Conservation (phyloP, 2,888 invertebrate genomes). For the Drosophila paranaensis region DNA sequence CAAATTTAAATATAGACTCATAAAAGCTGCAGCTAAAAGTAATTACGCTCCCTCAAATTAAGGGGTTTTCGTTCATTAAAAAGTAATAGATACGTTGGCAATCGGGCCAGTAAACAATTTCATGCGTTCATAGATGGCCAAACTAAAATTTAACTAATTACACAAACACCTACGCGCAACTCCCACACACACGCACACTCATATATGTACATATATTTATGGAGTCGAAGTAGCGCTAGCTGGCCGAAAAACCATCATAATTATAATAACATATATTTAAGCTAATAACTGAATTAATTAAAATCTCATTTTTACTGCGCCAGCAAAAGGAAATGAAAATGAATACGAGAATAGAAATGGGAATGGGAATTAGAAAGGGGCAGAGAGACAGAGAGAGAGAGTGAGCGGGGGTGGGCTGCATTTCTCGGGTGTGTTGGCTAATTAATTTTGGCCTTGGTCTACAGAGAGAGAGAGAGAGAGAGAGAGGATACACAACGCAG, state of each 20-base stretch:
- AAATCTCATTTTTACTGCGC: slow-evolving; percentile 71
- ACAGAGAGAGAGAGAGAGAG: slow-evolving; percentile 7
- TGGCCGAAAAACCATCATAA: slow-evolving; percentile 42
- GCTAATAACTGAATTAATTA: slow-evolving; percentile 80
- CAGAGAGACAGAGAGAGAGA: slow-evolving; percentile 2
- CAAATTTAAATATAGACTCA: slow-evolving; percentile 16
- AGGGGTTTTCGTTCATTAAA: not conserved
- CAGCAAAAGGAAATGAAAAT: slow-evolving; percentile 41
- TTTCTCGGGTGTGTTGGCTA: slow-evolving; percentile 46
- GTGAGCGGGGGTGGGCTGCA: slow-evolving; percentile 6
- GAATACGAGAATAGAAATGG: slow-evolving; percentile 16
- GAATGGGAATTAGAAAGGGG: slow-evolving; percentile 10
- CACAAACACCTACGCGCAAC: slow-evolving; percentile 22
- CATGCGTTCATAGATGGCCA: slow-evolving; percentile 28
- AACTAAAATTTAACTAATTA: slow-evolving; percentile 13
- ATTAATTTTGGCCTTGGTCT: slow-evolving; percentile 64
- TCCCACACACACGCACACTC: not conserved
- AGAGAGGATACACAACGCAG: slow-evolving; percentile 6
- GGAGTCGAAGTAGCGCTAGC: slow-evolving; percentile 19
- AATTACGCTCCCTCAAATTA: slow-evolving; percentile 2
- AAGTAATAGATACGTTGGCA: slow-evolving; percentile 21
- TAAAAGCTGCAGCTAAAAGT: not conserved
- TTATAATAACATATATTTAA: slow-evolving; percentile 74
- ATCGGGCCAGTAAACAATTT: slow-evolving; percentile 40
- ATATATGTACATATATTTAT: not conserved